Percentiles rank a stretch among this genome's conserved stretches.
Evolutionary conservation across 1,140 invertebrate species (phyloP).

Genomic region (Amphibalanus amphitrite): DNA sequence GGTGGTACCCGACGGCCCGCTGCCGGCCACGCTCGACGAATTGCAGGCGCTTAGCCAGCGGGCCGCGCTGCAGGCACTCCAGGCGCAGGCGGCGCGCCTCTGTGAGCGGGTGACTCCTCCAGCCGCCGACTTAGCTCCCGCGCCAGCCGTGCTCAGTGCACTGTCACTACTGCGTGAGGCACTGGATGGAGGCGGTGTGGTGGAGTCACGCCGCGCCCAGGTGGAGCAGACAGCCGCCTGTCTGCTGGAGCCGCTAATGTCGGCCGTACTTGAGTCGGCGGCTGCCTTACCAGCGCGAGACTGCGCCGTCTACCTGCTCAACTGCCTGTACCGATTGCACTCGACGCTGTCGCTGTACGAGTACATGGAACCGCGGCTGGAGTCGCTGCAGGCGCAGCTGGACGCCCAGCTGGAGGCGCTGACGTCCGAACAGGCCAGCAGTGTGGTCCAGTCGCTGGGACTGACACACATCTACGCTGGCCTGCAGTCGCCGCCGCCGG

Average conservation of each 20-base stretch:
- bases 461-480: conserved; percentile 13
- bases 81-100: conserved; percentile 36
- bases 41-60: conserved; percentile 46
- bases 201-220: too few relatives aligned
- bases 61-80: conserved; percentile 51
- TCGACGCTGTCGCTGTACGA: conserved; percentile 60
- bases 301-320: conserved; percentile 87
- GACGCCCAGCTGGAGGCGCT: conserved; percentile 15
- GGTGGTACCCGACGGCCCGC: conserved; percentile 44
- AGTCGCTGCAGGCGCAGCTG: conserved; percentile 34
- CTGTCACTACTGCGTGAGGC: too few relatives aligned
- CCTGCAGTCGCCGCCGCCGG: neutral
- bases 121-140: too few relatives aligned
- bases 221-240: conserved; percentile 23
- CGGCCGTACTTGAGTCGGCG: conserved; percentile 82
- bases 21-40: conserved; percentile 32
- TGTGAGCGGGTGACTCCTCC: too few relatives aligned
- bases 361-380: conserved; percentile 26
- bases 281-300: conserved; percentile 76
- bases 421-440: conserved; percentile 15
- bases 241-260: conserved; percentile 77
- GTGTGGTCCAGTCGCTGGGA: conserved; percentile 12
- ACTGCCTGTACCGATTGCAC: conserved; percentile 84
- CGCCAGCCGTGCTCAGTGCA: too few relatives aligned
- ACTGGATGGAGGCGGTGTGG: too few relatives aligned